Conservation (phyloP, 2,797 vertebrate species). For the Mergus octosetaceus region DNA sequence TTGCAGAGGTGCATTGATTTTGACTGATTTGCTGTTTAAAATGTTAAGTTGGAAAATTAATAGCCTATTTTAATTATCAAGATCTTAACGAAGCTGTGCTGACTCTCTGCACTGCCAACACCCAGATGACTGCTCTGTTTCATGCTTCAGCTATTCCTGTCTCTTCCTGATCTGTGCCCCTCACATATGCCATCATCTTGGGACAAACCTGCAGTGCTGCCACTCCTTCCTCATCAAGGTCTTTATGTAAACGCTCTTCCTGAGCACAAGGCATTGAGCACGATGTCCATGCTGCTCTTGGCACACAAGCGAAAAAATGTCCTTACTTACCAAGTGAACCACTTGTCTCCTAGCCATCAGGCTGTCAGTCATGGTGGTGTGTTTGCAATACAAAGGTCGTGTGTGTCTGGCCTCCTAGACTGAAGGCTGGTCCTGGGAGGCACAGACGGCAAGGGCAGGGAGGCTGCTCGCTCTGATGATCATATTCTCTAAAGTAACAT, state of each 20-base stretch:
- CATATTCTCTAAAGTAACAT: neutral
- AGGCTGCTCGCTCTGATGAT: neutral
- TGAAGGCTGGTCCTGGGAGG: neutral
- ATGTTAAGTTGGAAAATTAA: neutral
- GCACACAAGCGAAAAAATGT: neutral
- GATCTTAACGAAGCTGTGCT: neutral
- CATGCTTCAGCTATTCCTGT: neutral
- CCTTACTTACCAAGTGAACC: neutral
- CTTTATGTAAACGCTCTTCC: neutral
- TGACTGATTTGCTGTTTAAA: neutral
- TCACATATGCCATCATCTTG: fast-evolving
- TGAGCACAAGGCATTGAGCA: neutral
- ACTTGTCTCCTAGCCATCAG: neutral
- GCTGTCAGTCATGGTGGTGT: fast-evolving
- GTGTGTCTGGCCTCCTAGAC: neutral
- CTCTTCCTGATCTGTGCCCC: neutral
- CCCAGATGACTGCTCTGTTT: neutral
- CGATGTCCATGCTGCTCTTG: fast-evolving
- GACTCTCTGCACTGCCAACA: neutral
- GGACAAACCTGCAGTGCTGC: neutral
- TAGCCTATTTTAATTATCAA: neutral
- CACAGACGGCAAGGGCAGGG: fast-evolving
- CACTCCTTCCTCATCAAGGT: neutral
- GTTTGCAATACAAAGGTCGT: fast-evolving
- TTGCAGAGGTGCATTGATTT: neutral